phyloP scores from a whole-genome alignment of 2,888 invertebrate genomes.

The Onthophagus sagittarius region DNA sequence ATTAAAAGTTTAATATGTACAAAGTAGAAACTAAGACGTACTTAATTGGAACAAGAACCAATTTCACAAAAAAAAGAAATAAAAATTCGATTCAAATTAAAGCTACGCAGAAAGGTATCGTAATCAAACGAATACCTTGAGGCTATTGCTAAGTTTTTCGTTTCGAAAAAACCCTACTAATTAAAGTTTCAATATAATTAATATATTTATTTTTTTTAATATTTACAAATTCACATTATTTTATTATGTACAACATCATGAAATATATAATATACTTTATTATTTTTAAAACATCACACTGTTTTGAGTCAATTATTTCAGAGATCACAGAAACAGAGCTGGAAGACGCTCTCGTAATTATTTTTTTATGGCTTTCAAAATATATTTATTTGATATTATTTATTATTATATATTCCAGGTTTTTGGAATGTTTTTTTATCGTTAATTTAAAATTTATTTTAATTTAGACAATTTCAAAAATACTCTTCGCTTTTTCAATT shows the following conservation, averaged over 20 bases:
- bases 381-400: slow-evolving; percentile 1
- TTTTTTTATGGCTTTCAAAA: slow-evolving; percentile 20
- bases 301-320: slow-evolving; percentile 42
- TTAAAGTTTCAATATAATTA: not conserved
- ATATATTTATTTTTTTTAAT: slow-evolving; percentile 6
- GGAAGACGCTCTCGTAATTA: slow-evolving; percentile 33
- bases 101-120: slow-evolving; percentile 20
- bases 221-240: slow-evolving; percentile 16
- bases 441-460: slow-evolving; percentile 14
- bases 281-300: slow-evolving; percentile 39
- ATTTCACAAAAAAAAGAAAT: slow-evolving; percentile 28
- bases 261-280: slow-evolving; percentile 19
- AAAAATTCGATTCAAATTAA: slow-evolving; percentile 30
- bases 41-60: slow-evolving; percentile 27
- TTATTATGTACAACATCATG: slow-evolving; percentile 14
- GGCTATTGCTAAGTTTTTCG: slow-evolving; percentile 17
- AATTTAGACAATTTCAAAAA: slow-evolving; percentile 30
- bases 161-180: not conserved
- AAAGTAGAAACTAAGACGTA: slow-evolving; percentile 17
- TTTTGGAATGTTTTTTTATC: slow-evolving; percentile 20
- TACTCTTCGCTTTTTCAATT: slow-evolving; percentile 24
- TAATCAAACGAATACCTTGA: not conserved
- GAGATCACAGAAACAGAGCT: slow-evolving; percentile 51
- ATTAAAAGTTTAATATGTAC: slow-evolving; percentile 23
- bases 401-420: slow-evolving; percentile 11